Evolutionary conservation across 2,113 vertebrate species (phyloP).

Genomic region (Sinocyclocheilus anshuiensis): DNA sequence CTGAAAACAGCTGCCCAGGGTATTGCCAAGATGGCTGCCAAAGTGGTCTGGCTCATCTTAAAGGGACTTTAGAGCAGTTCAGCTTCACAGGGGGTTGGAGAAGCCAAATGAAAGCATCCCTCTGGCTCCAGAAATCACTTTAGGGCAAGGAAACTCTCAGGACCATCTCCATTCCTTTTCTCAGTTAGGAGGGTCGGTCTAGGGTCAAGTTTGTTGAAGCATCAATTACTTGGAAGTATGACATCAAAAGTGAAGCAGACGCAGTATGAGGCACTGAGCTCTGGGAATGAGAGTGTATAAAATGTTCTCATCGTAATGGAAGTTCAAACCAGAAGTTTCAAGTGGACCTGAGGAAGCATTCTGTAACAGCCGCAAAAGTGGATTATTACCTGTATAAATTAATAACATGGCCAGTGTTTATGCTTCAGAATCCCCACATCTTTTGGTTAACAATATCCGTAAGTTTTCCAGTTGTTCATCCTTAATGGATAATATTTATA

Average conservation of each 20-base stretch:
- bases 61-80: neutral
- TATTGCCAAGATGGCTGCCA: neutral
- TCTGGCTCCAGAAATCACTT: slow-evolving; percentile 23
- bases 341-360: neutral
- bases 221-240: slow-evolving; percentile 31
- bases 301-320: slow-evolving; percentile 1
- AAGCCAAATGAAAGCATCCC: neutral
- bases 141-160: neutral
- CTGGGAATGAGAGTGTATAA: neutral
- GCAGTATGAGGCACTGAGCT: neutral
- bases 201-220: slow-evolving; percentile 38
- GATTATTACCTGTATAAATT: neutral
- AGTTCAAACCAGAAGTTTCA: neutral
- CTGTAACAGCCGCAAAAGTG: neutral
- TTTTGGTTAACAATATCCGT: neutral
- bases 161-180: neutral
- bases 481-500: neutral
- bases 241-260: slow-evolving; percentile 22
- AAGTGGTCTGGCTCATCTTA: neutral
- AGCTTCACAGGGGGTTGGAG: neutral
- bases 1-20: neutral
- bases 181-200: slow-evolving; percentile 4
- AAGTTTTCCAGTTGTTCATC: neutral
- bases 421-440: neutral
- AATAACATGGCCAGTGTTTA: neutral